Base-by-base conservation (phyloP, 53 echinoderm and acorn worm genomes). In the Antedon mediterranea region DNA sequence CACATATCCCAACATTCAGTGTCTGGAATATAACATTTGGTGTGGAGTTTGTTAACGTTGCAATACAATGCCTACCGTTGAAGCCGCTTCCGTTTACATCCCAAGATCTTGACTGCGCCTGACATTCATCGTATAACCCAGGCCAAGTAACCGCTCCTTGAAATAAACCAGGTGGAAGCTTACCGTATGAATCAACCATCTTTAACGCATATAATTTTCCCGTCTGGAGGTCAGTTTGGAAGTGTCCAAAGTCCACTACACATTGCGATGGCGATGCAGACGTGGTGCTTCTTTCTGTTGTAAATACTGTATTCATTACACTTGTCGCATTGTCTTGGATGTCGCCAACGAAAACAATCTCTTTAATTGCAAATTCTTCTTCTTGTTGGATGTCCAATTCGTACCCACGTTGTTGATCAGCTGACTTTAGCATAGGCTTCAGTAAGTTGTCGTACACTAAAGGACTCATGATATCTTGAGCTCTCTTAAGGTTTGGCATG, bases 1-100 rank as follows among this genome's bases (percentile, higher is more conserved):
- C 34, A 77, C 87, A 87, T 20, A 87, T 74, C 70, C 87, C 87
- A 79, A 83, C 79, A 30, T 33, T 7, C 20, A 80, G 31, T 29
- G 72, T 77, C 27, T 13, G 7, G 57, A 57, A 57, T 26, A 23
- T 18, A 1, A 26, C 57, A 57, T 57, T 57, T 57, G 57, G 23
- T 15, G 11, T 57, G 11, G 57, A 8, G 23, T 57, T 57, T 8
- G 11, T 2, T 23, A 57, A 23, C 3, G 23, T 18, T 57, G 57
- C 57, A 3, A 57, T 11, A 26, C 57, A 57, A 26, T 57, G 57
- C 23, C 23, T 57, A 2, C 57, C 57, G 2, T 57, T 23, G 23
- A 57, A 57, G 23, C 23, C 23, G 3, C 15, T 57, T 57, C 2
- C 57, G 23, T 57, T n/a, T n/a, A n/a, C n/a, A n/a, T n/a, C 23